These are phyloP conservation scores for Siniperca knerii DNA, from an alignment of 2,113 vertebrate species.

Conservation along the genomic window DNA sequence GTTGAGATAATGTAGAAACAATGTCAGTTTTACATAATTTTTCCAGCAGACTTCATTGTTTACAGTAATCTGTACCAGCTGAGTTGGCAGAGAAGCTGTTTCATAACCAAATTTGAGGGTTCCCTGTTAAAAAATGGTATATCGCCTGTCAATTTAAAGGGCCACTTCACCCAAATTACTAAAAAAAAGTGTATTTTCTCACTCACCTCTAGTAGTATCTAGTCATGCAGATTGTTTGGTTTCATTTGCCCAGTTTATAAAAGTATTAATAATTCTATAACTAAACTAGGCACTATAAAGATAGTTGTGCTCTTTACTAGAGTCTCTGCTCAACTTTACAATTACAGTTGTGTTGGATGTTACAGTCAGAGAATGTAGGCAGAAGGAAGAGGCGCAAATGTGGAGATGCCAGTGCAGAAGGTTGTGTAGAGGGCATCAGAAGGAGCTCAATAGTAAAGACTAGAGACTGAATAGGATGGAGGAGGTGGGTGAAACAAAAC, in stretches of 20 bases:
- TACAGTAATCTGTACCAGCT: neutral
- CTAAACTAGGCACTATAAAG: neutral
- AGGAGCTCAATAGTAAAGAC: neutral
- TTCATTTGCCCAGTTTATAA: neutral
- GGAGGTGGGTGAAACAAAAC: neutral
- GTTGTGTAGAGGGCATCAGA: neutral
- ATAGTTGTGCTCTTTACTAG: neutral
- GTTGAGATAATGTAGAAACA: neutral
- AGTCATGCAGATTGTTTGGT: neutral
- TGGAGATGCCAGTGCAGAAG: neutral
- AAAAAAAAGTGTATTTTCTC: neutral
- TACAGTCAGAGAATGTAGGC: neutral
- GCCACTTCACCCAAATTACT: too few species aligned
- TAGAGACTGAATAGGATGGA: neutral
- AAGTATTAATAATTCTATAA: neutral
- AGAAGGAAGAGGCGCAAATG: neutral
- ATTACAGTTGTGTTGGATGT: neutral
- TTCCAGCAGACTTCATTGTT: neutral
- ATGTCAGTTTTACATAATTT: neutral
- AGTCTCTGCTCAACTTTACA: neutral
- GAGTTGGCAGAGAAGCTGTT: conserved; percentile 2
- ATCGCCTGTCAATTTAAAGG: neutral
- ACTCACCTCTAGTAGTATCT: neutral
- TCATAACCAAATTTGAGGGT: neutral
- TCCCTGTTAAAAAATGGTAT: neutral